These are phyloP conservation scores for Trinectes maculatus DNA, from an alignment of 2,113 vertebrate species.

Conservation along the genomic window DNA sequence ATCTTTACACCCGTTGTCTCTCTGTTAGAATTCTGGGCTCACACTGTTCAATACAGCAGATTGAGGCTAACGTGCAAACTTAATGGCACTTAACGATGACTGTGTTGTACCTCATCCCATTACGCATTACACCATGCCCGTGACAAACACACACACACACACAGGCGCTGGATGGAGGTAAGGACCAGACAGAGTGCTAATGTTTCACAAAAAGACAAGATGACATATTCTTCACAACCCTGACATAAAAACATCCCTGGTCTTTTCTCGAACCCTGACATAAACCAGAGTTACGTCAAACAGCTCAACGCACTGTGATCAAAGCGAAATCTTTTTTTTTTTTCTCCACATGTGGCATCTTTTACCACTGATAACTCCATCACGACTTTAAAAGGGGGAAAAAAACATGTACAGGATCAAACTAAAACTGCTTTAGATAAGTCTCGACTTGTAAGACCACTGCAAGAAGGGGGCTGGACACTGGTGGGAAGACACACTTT, in stretches of 20 bases:
- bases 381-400: not conserved
- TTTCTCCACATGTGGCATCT: constrained; percentile 22
- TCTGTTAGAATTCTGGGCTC: constrained; percentile 25
- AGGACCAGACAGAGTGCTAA: constrained; percentile 44
- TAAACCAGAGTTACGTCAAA: constrained; percentile 40
- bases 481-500: constrained; percentile 75
- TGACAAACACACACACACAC: constrained; percentile 25
- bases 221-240: constrained; percentile 35
- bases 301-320: constrained; percentile 36
- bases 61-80: constrained; percentile 61
- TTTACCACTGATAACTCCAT: constrained; percentile 18
- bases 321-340: constrained; percentile 31
- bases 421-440: constrained; percentile 38
- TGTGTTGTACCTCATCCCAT: constrained; percentile 47
- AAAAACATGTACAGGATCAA: constrained; percentile 18
- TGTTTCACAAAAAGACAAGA: constrained; percentile 26
- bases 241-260: constrained; percentile 31
- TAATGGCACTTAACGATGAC: constrained; percentile 67
- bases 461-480: constrained; percentile 39
- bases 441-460: constrained; percentile 19
- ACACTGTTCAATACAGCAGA: constrained; percentile 38
- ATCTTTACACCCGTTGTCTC: constrained; percentile 25
- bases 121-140: constrained; percentile 41
- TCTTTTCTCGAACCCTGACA: constrained; percentile 43
- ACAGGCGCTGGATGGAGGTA: constrained; percentile 8